Percentiles rank a stretch among this genome's conserved stretches.
These are phyloP conservation scores for Choreutis nemorana DNA, from an alignment of 2,888 invertebrate genomes.

Conservation along the genomic window DNA sequence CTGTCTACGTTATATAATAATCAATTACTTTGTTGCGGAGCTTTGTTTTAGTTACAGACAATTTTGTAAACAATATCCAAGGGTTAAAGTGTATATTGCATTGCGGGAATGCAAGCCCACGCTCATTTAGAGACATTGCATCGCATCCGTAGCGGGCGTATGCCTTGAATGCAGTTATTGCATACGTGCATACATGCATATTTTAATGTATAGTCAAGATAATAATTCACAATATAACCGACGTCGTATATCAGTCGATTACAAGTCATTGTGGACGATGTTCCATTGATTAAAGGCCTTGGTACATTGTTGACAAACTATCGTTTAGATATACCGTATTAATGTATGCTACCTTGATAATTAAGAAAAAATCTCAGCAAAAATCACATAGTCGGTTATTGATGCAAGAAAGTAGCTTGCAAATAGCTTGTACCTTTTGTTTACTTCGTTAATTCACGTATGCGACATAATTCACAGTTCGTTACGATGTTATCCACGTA, in stretches of 20 bases:
- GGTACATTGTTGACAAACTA: conserved; percentile 26
- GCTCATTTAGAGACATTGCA: conserved; percentile 34
- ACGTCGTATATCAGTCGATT: conserved; percentile 45
- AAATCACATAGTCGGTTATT: too few species aligned
- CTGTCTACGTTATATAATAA: too few species aligned
- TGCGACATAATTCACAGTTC: too few species aligned
- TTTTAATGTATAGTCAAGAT: conserved; percentile 7
- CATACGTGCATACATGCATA: conserved; percentile 6
- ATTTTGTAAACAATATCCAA: too few species aligned
- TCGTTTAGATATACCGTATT: conserved; percentile 13
- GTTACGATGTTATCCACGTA: conserved; percentile 16
- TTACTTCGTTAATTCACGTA: too few species aligned
- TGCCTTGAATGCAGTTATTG: conserved; percentile 17
- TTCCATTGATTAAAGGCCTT: conserved; percentile 43
- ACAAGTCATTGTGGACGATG: conserved; percentile 46
- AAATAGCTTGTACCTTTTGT: too few species aligned
- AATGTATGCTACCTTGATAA: too few species aligned
- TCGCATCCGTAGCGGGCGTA: conserved; percentile 34
- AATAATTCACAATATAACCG: conserved; percentile 16
- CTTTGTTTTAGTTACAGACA: too few species aligned
- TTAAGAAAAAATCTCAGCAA: too few species aligned
- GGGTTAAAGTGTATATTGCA: conserved; percentile 3
- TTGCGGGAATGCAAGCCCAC: conserved; percentile 19
- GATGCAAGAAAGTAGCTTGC: too few species aligned
- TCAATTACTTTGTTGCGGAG: too few species aligned